Evolutionary conservation across 2,113 vertebrate species (phyloP), one percentile per base, ranked within the genome.

Genomic region (Sigmodon hispidus): DNA sequence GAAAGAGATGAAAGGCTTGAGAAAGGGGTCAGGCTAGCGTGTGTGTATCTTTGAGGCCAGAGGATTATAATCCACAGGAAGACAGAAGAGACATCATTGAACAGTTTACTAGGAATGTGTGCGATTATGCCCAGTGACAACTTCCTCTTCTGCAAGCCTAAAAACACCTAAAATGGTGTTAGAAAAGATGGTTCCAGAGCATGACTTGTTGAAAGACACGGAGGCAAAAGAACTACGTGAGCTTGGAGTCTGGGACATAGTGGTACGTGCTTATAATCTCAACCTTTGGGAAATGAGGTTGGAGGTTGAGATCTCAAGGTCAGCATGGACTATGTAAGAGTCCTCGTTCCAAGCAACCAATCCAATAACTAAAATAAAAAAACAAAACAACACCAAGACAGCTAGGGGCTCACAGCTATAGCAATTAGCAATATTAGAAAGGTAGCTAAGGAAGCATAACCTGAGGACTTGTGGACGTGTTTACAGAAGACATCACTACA

Each of bases 1-100:
- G 52, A 91, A 89, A 89, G 77, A 43, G 15, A 94, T 87, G 57
- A 88, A 91, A 94, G 48, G 5, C 10, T 75, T 57, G 73, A 80
- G 24, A 50, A 75, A 85, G 90, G 43, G 34, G 87, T 61, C 11
- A 34, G 72, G 67, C 21, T 81, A 55, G 69, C 85, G 48, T 88
- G 29, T 13, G 45, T 55, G 7, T 34, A 52, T 87, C 69, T 7
- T 9, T 67, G 31, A 92, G n/a, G 83, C 24, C 31, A 65, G 70
- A 88, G 80, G 43, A n/a, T 48, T 29, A 26, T 5, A 43, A 61
- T 16, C 26, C 31, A 26, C 29, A 69, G 59, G 77, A 52, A 76
- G 69, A 34, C 5, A 50, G 43, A 72, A 86, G 57, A 91, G 52
- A 48, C 24, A 29, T 26, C 6, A 31, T 7, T 45, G 40, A 50